These are phyloP conservation scores for Pemphigus obesinymphae DNA, from an alignment of 1,140 invertebrate species.

Conservation along the genomic window DNA sequence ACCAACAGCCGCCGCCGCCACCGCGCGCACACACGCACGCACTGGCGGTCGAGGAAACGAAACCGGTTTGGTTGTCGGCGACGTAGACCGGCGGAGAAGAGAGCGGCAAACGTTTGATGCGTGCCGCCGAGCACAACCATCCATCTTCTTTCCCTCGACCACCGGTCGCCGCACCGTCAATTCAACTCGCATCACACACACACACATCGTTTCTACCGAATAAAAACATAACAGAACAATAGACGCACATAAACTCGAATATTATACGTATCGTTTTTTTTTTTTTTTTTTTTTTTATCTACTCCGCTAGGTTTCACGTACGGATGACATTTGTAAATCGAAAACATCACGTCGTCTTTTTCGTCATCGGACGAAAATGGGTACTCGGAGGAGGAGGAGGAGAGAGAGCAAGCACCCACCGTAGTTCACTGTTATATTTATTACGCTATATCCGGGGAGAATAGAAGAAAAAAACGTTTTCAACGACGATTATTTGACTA, in stretches of 20 bases:
- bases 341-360: too few relatives aligned
- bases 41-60: slow-evolving; percentile 27
- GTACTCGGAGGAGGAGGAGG: not conserved
- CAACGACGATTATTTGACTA: not conserved
- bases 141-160: slow-evolving; percentile 18
- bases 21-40: not conserved
- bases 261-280: not conserved
- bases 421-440: too few relatives aligned
- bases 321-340: too few relatives aligned
- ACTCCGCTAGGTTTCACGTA: not conserved
- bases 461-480: not conserved
- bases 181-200: slow-evolving; percentile 24
- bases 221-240: slow-evolving; percentile 19
- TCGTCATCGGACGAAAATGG: too few relatives aligned
- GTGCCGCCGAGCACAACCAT: slow-evolving; percentile 30
- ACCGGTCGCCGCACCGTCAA: not conserved
- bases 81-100: slow-evolving; percentile 31
- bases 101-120: slow-evolving; percentile 38
- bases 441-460: too few relatives aligned
- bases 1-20: not conserved
- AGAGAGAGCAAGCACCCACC: too few relatives aligned
- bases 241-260: slow-evolving; percentile 5
- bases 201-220: slow-evolving; percentile 9
- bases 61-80: slow-evolving; percentile 41
- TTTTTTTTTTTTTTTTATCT: not conserved